Conservation (phyloP, 2,113 vertebrate genomes). For the Rhodinocichla rosea region DNA sequence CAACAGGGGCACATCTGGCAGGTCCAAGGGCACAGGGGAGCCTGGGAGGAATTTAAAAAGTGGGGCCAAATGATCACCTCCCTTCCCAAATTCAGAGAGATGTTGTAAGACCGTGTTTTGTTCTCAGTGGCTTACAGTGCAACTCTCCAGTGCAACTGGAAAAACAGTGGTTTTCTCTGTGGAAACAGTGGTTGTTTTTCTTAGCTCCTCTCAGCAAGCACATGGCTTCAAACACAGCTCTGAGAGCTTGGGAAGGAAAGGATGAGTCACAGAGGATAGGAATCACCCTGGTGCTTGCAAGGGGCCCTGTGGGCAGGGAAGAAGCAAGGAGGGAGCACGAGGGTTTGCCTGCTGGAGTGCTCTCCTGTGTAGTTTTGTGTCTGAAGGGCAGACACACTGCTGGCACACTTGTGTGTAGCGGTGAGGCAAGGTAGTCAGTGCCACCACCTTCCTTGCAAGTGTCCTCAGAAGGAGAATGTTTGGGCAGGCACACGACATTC, state of each 20-base stretch:
- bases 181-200: background rate
- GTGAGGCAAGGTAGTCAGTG: no score
- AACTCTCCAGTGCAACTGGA: background rate
- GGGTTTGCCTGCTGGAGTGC: background rate
- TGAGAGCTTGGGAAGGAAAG: background rate
- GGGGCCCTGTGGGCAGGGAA: background rate
- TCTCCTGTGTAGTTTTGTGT: background rate
- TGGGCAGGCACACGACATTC: no score
- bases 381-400: accelerated
- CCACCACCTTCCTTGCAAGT: no score
- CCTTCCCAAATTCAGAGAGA: background rate
- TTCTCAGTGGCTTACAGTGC: background rate
- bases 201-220: background rate
- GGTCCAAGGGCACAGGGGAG: background rate
- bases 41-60: accelerated
- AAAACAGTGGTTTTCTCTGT: background rate
- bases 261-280: background rate
- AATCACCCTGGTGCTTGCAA: background rate
- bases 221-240: background rate
- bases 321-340: background rate
- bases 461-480: no score
- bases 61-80: background rate
- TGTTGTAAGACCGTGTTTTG: accelerated
- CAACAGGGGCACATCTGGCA: background rate
- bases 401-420: background rate